phyloP scores from a whole-genome alignment of 1,140 invertebrate species.

The Zaprionus kolodkinae region DNA sequence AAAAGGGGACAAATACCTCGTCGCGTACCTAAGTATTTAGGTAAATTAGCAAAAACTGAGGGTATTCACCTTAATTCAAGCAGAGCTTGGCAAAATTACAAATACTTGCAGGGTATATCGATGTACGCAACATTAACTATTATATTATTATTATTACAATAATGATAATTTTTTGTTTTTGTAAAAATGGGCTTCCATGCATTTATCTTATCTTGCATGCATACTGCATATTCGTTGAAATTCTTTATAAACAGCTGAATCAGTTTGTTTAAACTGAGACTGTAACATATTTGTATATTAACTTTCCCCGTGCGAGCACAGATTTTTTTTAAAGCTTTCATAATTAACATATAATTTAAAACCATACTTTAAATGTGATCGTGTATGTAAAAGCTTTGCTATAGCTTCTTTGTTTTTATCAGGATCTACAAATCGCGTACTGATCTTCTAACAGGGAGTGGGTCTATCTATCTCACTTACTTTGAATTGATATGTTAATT shows the following conservation, averaged over 20 bases:
- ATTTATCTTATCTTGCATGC: neutral
- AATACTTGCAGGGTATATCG: neutral
- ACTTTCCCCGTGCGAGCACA: neutral
- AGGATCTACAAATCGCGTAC: neutral
- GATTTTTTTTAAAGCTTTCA: neutral
- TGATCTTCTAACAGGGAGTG: neutral
- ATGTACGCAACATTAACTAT: too few relatives aligned
- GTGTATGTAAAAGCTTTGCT: neutral
- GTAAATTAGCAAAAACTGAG: neutral
- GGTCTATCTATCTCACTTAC: neutral
- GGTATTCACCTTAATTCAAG: slow-evolving; percentile 1
- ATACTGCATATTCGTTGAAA: neutral
- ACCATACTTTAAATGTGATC: slow-evolving; percentile 1
- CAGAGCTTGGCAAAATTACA: neutral
- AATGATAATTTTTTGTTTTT: slow-evolving; percentile 1
- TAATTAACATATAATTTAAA: slow-evolving; percentile 3
- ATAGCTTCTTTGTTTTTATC: neutral
- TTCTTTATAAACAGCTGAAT: neutral
- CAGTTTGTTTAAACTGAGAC: neutral
- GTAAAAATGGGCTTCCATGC: too few relatives aligned
- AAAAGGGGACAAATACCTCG: neutral
- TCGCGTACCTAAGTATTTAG: neutral
- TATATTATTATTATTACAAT: too few relatives aligned
- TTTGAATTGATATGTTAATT: neutral
- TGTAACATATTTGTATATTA: neutral